These are phyloP conservation scores for Macquaria ambigua DNA, from an alignment of 2,113 vertebrate species.

Conservation along the genomic window DNA sequence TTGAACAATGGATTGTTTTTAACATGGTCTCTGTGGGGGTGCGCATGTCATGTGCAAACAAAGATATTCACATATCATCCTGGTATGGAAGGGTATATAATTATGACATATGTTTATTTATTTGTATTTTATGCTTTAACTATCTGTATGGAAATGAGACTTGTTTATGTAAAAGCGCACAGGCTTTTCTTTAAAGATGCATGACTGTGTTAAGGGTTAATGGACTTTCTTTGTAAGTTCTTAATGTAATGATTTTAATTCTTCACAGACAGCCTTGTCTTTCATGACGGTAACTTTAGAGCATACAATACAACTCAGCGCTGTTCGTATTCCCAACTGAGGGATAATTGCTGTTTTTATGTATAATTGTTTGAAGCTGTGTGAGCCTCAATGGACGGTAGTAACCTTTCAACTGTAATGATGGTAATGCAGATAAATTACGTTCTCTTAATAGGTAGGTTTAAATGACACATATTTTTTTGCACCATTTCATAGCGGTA, in stretches of 20 bases:
- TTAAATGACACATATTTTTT: constrained; percentile 21
- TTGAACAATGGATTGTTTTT: neutral
- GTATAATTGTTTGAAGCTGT: neutral
- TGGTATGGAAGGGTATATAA: neutral
- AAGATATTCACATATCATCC: neutral
- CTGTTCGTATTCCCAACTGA: neutral
- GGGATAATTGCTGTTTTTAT: constrained; percentile 23
- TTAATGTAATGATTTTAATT: neutral
- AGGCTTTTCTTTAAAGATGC: constrained; percentile 3
- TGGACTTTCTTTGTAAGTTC: constrained; percentile 27
- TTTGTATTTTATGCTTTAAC: constrained; percentile 2
- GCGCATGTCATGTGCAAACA: neutral
- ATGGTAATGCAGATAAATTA: constrained; percentile 24
- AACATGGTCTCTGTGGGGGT: neutral
- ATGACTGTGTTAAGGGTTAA: constrained; percentile 7
- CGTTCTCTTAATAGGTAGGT: neutral
- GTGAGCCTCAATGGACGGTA: neutral
- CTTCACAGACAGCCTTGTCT: neutral
- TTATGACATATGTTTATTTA: neutral
- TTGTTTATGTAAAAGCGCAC: neutral
- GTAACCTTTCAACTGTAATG: constrained; percentile 6
- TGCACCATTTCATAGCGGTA: neutral
- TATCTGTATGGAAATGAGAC: neutral
- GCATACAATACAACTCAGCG: neutral
- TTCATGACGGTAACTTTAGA: neutral